Conservation (phyloP, 2,797 vertebrate genomes). For the Sphenopsis melanotis region DNA sequence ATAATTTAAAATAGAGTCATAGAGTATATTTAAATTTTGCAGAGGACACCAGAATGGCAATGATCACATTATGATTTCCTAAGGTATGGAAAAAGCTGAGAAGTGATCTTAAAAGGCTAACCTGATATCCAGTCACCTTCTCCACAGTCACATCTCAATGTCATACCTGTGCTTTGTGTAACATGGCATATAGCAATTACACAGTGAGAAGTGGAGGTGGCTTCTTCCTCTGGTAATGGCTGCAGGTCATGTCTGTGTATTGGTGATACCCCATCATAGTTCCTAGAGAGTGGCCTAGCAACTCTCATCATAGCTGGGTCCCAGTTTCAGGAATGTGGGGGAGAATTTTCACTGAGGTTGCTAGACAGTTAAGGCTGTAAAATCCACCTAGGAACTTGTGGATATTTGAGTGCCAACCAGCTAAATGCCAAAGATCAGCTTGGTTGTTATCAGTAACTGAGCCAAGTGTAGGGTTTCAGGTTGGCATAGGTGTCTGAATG, state of each 20-base stretch:
- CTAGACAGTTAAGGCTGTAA: background rate
- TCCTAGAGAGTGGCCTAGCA: background rate
- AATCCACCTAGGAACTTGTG: background rate
- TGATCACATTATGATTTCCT: background rate
- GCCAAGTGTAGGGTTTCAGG: background rate
- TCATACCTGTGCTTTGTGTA: background rate
- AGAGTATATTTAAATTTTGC: background rate
- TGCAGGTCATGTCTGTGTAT: background rate
- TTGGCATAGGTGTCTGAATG: background rate
- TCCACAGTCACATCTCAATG: background rate
- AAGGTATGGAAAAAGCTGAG: background rate
- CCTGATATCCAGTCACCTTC: background rate
- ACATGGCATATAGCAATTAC: background rate
- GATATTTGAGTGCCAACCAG: background rate
- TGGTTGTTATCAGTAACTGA: background rate
- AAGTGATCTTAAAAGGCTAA: background rate
- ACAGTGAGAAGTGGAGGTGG: background rate
- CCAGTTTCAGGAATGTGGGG: background rate
- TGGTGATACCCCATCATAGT: background rate
- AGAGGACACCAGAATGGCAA: background rate
- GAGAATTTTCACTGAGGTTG: background rate
- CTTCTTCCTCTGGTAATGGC: background rate
- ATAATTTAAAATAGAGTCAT: background rate
- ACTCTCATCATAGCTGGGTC: background rate
- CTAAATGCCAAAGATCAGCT: background rate